phyloP scores from a whole-genome alignment of 2,888 invertebrate genomes.

The Caenorhabditis afra region DNA sequence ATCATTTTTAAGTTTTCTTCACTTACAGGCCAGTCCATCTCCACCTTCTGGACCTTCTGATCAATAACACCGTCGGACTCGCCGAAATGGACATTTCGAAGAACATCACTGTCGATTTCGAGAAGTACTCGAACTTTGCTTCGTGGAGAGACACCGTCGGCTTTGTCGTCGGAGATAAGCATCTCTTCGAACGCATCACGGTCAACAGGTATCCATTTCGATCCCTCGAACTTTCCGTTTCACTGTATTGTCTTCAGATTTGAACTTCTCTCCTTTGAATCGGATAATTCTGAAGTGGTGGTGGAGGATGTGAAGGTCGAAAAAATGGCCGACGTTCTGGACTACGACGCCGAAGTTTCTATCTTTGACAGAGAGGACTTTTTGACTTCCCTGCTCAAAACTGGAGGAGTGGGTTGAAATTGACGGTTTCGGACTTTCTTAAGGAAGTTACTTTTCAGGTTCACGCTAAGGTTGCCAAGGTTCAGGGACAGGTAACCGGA shows the following conservation, averaged over 20 bases:
- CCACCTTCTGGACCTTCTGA: slow-evolving; percentile 63
- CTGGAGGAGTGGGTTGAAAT: slow-evolving; percentile 33
- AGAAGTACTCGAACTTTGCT: slow-evolving; percentile 59
- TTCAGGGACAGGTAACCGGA: slow-evolving; percentile 69
- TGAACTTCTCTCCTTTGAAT: slow-evolving; percentile 61
- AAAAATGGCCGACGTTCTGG: slow-evolving; percentile 60
- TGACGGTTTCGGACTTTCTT: too few relatives aligned
- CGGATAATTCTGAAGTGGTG: slow-evolving; percentile 43
- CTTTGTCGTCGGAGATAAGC: slow-evolving; percentile 75
- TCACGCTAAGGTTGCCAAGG: slow-evolving; percentile 64
- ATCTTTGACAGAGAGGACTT: slow-evolving; percentile 66
- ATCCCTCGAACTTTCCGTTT: background rate
- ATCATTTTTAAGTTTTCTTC: background rate
- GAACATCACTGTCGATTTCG: slow-evolving; percentile 76
- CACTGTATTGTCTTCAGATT: slow-evolving; percentile 38
- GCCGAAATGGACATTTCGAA: slow-evolving; percentile 68
- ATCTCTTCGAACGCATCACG: slow-evolving; percentile 69
- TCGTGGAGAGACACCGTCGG: slow-evolving; percentile 77
- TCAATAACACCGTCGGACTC: slow-evolving; percentile 69
- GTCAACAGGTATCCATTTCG: slow-evolving; percentile 62
- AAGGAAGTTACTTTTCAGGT: slow-evolving; percentile 60
- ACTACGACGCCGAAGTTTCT: slow-evolving; percentile 67
- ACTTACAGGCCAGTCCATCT: slow-evolving; percentile 62
- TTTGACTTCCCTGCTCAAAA: slow-evolving; percentile 60
- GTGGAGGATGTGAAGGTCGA: slow-evolving; percentile 59